Evolutionary conservation across 1,140 invertebrate species (phyloP).

Genomic region (Leptoteleia sp.): DNA sequence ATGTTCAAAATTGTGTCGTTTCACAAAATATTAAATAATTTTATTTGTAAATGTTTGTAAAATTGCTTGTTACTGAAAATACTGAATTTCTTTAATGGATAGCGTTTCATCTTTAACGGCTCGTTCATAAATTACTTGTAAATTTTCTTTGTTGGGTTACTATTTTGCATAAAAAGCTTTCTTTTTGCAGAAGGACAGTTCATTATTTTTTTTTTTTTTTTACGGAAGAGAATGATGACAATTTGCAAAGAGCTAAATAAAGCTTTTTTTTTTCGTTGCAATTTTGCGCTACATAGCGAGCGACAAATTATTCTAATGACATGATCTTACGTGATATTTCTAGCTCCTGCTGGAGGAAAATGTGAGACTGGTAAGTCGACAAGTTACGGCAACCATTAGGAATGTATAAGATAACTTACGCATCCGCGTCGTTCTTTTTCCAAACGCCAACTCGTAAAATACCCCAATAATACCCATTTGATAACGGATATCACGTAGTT

Average conservation of each 20-base stretch:
- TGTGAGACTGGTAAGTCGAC: slow-evolving; percentile 70
- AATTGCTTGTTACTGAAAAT: no score
- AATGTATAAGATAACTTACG: slow-evolving; percentile 13
- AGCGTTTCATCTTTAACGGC: no score
- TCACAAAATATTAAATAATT: no score
- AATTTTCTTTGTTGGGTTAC: no score
- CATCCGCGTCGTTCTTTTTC: slow-evolving; percentile 9
- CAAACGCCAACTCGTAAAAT: slow-evolving; percentile 22
- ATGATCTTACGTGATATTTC: slow-evolving; percentile 63
- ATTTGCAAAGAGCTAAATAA: slow-evolving; percentile 16
- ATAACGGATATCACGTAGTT: slow-evolving; percentile 25
- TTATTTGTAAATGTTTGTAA: no score
- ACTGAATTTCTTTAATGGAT: no score
- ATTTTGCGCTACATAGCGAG: slow-evolving; percentile 21
- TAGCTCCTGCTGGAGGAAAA: slow-evolving; percentile 70
- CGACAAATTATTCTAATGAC: slow-evolving; percentile 48
- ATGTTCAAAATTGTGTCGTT: no score
- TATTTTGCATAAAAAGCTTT: neutral
- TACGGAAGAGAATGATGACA: slow-evolving; percentile 2
- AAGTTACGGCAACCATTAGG: slow-evolving; percentile 36
- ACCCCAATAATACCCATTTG: slow-evolving; percentile 11
- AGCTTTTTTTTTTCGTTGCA: slow-evolving; percentile 23
- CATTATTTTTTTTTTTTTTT: slow-evolving; percentile 1
- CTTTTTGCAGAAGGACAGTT: neutral
- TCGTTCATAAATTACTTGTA: no score